These are phyloP conservation scores for Catharus fuscescens DNA, from an alignment of 2,113 vertebrate species.

Conservation along the genomic window DNA sequence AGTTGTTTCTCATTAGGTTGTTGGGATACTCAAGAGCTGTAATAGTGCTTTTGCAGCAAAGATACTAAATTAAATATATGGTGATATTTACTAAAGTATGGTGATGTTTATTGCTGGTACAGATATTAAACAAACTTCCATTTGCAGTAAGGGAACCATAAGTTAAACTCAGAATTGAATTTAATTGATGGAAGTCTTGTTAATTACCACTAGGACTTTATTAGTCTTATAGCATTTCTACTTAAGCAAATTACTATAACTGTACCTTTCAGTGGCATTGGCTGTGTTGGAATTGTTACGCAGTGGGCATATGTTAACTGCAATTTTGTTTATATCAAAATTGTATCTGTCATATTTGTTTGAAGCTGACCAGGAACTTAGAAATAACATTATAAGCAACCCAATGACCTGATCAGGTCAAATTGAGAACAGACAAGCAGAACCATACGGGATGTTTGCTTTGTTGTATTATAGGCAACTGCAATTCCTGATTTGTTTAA, in stretches of 20 bases:
- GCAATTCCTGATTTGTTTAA: background rate
- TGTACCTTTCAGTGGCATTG: background rate
- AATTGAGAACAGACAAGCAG: background rate
- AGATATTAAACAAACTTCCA: background rate
- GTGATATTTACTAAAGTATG: background rate
- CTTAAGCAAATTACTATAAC: background rate
- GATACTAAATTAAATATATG: background rate
- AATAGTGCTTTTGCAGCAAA: background rate
- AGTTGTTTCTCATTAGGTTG: background rate
- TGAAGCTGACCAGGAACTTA: background rate
- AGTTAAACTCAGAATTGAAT: background rate
- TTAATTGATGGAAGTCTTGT: background rate
- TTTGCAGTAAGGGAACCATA: background rate
- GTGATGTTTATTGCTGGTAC: background rate
- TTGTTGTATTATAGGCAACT: background rate
- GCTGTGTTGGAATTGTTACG: background rate
- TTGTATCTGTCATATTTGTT: background rate
- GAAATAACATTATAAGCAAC: background rate
- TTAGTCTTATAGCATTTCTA: background rate
- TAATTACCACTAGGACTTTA: background rate
- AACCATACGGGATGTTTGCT: background rate
- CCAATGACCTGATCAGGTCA: background rate
- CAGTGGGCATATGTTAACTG: background rate
- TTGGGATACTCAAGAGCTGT: background rate
- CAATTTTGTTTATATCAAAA: background rate